A percentile compares a stretch with the other conserved stretches of the same genome.
These are phyloP conservation scores for Peucedramus taeniatus DNA, from an alignment of 2,113 vertebrate genomes.

Conservation along the genomic window DNA sequence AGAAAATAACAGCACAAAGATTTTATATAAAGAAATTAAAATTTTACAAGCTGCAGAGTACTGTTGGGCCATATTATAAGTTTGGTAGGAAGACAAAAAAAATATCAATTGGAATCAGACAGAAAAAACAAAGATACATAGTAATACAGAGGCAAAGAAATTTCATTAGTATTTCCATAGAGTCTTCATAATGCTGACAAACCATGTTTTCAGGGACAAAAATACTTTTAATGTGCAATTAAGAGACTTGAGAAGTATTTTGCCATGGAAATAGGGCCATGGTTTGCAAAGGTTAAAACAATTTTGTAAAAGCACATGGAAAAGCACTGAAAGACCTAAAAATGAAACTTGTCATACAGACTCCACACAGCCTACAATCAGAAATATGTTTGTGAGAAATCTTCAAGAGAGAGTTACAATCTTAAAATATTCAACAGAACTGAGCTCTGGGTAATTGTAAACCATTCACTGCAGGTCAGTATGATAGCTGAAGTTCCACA, in stretches of 20 bases:
- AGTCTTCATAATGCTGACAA: not conserved
- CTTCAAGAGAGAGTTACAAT: not conserved
- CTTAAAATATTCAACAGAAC: not conserved
- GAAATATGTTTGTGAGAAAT: not conserved
- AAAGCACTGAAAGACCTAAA: not conserved
- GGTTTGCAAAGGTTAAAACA: not conserved
- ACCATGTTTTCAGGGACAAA: not conserved
- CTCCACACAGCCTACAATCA: not conserved
- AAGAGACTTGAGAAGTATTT: not conserved
- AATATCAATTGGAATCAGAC: not conserved
- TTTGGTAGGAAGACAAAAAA: not conserved
- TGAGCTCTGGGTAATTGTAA: not conserved
- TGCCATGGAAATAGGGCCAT: not conserved
- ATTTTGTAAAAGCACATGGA: not conserved
- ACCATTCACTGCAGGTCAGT: not conserved
- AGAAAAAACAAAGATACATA: not conserved
- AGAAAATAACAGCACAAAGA: not conserved
- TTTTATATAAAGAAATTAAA: not conserved
- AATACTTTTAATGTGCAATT: not conserved
- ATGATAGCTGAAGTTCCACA: not conserved
- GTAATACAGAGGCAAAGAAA: not conserved
- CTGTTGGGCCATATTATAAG: not conserved
- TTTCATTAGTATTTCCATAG: not conserved
- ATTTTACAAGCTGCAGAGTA: not conserved
- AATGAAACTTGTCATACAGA: not conserved